These are phyloP conservation scores for Eristalis arbustorum DNA, from an alignment of 2,888 invertebrate species.

Conservation along the genomic window DNA sequence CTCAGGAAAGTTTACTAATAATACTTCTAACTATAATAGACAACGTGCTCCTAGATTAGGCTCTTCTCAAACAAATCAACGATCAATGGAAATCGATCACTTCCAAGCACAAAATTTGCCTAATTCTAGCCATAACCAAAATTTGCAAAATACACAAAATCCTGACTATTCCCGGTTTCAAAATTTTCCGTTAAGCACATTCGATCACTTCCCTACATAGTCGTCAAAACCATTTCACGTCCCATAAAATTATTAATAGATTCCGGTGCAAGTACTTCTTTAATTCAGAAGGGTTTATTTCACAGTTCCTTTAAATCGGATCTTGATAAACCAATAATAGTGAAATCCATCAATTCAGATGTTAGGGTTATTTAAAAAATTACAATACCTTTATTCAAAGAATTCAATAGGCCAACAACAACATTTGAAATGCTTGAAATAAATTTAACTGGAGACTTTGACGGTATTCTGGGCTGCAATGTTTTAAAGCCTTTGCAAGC, in stretches of 20 bases:
- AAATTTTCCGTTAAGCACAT: not conserved
- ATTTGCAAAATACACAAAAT: not conserved
- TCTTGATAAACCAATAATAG: not conserved
- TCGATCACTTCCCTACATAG: slow-evolving; percentile 15
- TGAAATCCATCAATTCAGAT: slow-evolving; percentile 6
- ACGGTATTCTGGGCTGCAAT: not conserved
- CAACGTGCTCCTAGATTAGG: not conserved
- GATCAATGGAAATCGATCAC: slow-evolving; percentile 3
- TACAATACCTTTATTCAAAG: not conserved
- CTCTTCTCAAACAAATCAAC: not conserved
- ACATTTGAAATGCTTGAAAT: not conserved
- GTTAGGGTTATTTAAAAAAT: not conserved
- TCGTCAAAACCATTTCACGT: not conserved
- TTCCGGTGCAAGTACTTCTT: not conserved
- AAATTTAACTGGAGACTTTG: no score
- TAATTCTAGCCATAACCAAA: not conserved
- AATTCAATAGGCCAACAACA: not conserved
- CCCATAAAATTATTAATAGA: not conserved
- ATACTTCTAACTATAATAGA: not conserved
- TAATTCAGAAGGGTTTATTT: not conserved
- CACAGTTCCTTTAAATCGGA: not conserved
- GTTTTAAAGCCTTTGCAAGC: not conserved
- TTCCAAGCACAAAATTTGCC: not conserved
- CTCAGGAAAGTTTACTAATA: not conserved
- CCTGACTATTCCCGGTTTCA: not conserved